These are phyloP conservation scores for Periophthalmus modestus DNA, from an alignment of 2,113 vertebrate species.

Conservation along the genomic window DNA sequence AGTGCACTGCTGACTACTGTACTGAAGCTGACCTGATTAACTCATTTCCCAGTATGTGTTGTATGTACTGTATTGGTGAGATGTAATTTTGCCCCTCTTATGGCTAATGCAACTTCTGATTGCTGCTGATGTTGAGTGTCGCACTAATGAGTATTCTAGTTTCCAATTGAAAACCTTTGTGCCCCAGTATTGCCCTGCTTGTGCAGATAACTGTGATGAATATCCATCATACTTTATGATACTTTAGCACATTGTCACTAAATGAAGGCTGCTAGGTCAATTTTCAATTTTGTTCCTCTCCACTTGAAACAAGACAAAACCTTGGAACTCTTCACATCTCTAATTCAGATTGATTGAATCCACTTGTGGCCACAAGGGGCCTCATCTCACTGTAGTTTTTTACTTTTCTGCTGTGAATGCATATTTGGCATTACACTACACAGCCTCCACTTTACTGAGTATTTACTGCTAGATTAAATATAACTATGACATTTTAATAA, in stretches of 20 bases:
- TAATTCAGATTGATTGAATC: slow-evolving; percentile 74
- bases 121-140: slow-evolving; percentile 73
- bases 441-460: slow-evolving; percentile 28
- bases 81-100: slow-evolving; percentile 61
- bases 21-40: slow-evolving; percentile 38
- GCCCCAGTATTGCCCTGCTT: slow-evolving; percentile 64
- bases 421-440: slow-evolving; percentile 45
- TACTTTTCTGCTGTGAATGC: slow-evolving; percentile 56
- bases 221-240: slow-evolving; percentile 74
- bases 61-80: slow-evolving; percentile 57
- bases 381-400: slow-evolving; percentile 64
- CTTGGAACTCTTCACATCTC: slow-evolving; percentile 69
- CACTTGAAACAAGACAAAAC: slow-evolving; percentile 75
- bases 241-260: slow-evolving; percentile 73
- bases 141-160: slow-evolving; percentile 76
- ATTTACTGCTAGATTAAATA: slow-evolving; percentile 32
- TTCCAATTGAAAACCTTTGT: slow-evolving; percentile 80
- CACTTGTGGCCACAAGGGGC: slow-evolving; percentile 70
- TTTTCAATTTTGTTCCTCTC: slow-evolving; percentile 71
- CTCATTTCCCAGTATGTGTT: slow-evolving; percentile 49
- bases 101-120: slow-evolving; percentile 75
- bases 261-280: slow-evolving; percentile 74
- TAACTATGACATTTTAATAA: not conserved
- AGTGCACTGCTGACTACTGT: slow-evolving; percentile 7
- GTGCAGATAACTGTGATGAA: slow-evolving; percentile 75